Percentiles rank a stretch among this genome's conserved stretches.
phyloP scores from a whole-genome alignment of 2,888 invertebrate genomes.

The Pristionchus arcanus region DNA sequence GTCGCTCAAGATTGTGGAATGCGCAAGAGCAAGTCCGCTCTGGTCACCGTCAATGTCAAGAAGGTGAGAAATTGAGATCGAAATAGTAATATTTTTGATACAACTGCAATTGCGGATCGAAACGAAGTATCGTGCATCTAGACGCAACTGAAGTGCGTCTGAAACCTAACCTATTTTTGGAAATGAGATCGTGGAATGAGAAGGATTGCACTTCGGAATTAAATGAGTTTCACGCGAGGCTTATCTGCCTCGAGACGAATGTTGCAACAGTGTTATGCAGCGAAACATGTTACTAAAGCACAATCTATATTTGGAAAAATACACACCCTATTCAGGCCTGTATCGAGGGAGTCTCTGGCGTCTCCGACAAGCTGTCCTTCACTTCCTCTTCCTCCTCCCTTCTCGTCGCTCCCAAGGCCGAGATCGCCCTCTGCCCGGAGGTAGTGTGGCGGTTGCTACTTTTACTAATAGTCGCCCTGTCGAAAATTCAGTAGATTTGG shows the following conservation, averaged over 20 bases:
- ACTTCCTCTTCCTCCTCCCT: conserved; percentile 89
- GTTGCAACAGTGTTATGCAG: background rate
- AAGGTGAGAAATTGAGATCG: too few relatives aligned
- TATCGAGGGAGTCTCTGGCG: conserved; percentile 51
- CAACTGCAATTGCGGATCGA: too few relatives aligned
- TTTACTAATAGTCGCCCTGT: background rate
- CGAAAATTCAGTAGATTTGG: background rate
- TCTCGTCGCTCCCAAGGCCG: conserved; percentile 83
- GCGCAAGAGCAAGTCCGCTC: conserved; percentile 89
- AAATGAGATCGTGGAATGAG: background rate
- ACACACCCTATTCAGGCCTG: conserved; percentile 32
- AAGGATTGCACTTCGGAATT: background rate
- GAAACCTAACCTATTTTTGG: background rate
- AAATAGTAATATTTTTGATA: background rate
- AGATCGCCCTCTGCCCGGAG: conserved; percentile 61
- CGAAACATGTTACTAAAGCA: background rate
- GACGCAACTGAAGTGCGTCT: too few relatives aligned
- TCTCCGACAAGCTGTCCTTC: conserved; percentile 90
- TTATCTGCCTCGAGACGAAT: background rate
- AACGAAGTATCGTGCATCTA: too few relatives aligned
- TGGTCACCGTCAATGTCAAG: conserved; percentile 95
- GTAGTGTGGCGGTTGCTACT: background rate
- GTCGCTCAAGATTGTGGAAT: conserved; percentile 98
- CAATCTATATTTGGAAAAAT: too few relatives aligned
- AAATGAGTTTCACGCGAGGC: background rate